phyloP scores from a whole-genome alignment of 2,113 vertebrate genomes.

The Equus przewalskii region DNA sequence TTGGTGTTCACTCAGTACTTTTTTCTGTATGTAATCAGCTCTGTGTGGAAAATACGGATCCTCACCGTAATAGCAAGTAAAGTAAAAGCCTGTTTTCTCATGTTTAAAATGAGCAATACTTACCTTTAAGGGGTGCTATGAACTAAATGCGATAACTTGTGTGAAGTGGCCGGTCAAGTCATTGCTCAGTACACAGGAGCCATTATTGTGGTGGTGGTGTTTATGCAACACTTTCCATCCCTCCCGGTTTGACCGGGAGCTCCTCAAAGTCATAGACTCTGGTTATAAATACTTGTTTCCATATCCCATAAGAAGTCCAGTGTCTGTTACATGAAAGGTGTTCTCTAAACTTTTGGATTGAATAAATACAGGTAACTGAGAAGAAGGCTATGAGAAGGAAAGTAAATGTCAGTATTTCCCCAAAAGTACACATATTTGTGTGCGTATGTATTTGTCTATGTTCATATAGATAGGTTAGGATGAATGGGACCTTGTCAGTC shows the following conservation, averaged over 20 bases:
- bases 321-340: background rate
- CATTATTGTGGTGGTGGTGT: rapidly evolving
- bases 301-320: background rate
- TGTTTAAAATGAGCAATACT: background rate
- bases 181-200: background rate
- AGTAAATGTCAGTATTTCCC: background rate
- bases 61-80: background rate
- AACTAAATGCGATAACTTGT: background rate
- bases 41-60: background rate
- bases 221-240: background rate
- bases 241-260: background rate
- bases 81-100: background rate
- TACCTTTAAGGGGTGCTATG: background rate
- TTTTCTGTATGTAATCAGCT: background rate
- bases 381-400: background rate
- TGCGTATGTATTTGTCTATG: background rate
- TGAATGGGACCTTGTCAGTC: background rate
- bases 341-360: background rate
- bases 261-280: background rate
- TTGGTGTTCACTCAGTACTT: background rate
- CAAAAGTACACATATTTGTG: background rate
- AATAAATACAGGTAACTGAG: background rate
- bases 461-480: background rate
- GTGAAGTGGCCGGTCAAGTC: too few relatives aligned
- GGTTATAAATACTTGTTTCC: background rate